A percentile compares a stretch with the other conserved stretches of the same genome.
These are phyloP conservation scores for Agrochola lota DNA, from an alignment of 2,888 invertebrate genomes.

Conservation along the genomic window DNA sequence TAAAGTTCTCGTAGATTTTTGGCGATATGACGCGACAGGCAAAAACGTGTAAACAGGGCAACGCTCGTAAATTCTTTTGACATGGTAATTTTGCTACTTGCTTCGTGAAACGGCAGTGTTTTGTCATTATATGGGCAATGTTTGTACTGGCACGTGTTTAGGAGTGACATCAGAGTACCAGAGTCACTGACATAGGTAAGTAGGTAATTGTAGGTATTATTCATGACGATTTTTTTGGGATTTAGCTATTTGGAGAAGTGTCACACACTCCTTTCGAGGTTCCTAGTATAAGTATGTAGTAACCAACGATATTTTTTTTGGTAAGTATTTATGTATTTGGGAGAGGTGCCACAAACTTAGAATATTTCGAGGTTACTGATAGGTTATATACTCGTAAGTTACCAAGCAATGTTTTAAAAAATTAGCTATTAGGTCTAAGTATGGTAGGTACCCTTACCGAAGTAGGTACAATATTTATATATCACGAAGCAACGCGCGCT, in stretches of 20 bases:
- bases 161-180: background rate
- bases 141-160: constrained; percentile 11
- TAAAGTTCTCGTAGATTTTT: constrained; percentile 76
- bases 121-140: constrained; percentile 31
- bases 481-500: too few relatives aligned
- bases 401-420: background rate
- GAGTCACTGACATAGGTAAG: constrained; percentile 4
- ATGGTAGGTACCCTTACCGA: too few relatives aligned
- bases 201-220: too few relatives aligned
- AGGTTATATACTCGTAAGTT: background rate
- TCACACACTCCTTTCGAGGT: background rate
- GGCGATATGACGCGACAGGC: constrained; percentile 75
- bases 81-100: constrained; percentile 82
- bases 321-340: too few relatives aligned
- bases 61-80: constrained; percentile 82
- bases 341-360: too few relatives aligned
- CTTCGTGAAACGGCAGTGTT: constrained; percentile 67
- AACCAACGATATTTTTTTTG: too few relatives aligned
- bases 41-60: constrained; percentile 79
- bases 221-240: background rate
- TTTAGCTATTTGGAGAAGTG: too few relatives aligned
- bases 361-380: too few relatives aligned
- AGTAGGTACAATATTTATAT: too few relatives aligned
- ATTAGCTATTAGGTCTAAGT: too few relatives aligned
- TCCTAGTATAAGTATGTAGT: too few relatives aligned